Conservation (phyloP, 2,113 vertebrate species). For the Miniopterus natalensis region DNA sequence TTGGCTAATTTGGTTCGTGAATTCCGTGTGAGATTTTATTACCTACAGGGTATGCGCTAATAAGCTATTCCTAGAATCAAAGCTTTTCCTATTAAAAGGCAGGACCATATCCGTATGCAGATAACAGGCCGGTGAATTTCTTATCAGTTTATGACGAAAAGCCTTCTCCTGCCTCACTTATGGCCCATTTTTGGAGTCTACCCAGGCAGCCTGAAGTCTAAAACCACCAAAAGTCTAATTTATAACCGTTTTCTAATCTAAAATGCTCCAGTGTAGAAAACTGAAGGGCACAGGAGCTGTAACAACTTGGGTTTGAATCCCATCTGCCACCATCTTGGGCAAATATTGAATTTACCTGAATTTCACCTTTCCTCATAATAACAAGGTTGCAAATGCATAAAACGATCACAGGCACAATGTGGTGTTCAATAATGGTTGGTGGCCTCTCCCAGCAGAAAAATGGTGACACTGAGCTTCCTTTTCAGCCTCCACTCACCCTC, state of each 20-base stretch:
- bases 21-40: slow-evolving; percentile 10
- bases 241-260: neutral
- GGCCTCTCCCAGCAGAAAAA: neutral
- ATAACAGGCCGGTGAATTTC: neutral
- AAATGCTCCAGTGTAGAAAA: neutral
- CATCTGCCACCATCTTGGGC: neutral
- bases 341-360: slow-evolving; percentile 8
- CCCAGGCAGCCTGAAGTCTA: neutral
- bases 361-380: neutral
- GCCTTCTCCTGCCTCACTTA: neutral
- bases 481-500: neutral
- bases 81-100: slow-evolving; percentile 23
- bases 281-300: neutral
- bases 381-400: neutral
- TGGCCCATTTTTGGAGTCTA: neutral
- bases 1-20: neutral
- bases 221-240: neutral
- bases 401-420: neutral
- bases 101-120: neutral
- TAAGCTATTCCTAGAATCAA: neutral
- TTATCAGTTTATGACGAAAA: neutral
- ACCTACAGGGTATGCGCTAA: neutral
- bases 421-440: neutral
- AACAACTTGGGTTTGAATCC: neutral
- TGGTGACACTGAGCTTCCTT: neutral